Conservation (phyloP, 2,888 invertebrate genomes). For the Campaea margaritaria region DNA sequence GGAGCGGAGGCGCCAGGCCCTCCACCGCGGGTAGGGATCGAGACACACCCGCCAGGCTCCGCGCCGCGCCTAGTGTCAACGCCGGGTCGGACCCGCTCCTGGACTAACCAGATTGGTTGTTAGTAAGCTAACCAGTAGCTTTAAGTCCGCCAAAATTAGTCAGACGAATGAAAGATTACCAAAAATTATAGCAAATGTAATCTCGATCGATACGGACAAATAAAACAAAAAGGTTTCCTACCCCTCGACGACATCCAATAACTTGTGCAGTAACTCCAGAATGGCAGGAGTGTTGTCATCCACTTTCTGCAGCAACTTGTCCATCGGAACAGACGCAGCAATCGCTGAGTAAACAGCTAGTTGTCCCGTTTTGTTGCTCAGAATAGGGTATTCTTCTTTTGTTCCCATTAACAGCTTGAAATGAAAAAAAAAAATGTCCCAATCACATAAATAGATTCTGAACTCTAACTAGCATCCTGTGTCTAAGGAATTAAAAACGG, state of each 20-base stretch:
- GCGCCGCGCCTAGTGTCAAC: conserved; percentile 62
- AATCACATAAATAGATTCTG: too few relatives aligned
- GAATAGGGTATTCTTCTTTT: not conserved
- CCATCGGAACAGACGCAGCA: conserved; percentile 54
- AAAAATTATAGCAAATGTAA: too few relatives aligned
- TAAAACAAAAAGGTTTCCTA: conserved; percentile 34
- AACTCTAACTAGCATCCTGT: too few relatives aligned
- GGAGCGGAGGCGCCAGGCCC: conserved; percentile 47
- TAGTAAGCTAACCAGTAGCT: too few relatives aligned
- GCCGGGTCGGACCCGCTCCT: conserved; percentile 69
- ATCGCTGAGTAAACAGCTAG: conserved; percentile 65
- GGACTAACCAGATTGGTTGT: too few relatives aligned
- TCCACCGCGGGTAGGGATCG: conserved; percentile 53
- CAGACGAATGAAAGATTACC: too few relatives aligned
- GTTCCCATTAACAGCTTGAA: conserved; percentile 4
- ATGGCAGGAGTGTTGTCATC: conserved; percentile 45
- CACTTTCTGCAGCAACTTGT: conserved; percentile 40
- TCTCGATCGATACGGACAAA: too few relatives aligned
- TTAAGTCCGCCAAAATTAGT: too few relatives aligned
- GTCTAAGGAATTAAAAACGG: too few relatives aligned
- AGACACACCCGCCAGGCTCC: conserved; percentile 64
- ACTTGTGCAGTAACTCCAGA: conserved; percentile 51
- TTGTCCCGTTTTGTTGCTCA: conserved; percentile 49
- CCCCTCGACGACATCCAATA: conserved; percentile 70
- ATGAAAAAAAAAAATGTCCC: conserved; percentile 1